Evolutionary conservation across 2,888 invertebrate genomes (phyloP).

Genomic region (Drosophila gaucha): DNA sequence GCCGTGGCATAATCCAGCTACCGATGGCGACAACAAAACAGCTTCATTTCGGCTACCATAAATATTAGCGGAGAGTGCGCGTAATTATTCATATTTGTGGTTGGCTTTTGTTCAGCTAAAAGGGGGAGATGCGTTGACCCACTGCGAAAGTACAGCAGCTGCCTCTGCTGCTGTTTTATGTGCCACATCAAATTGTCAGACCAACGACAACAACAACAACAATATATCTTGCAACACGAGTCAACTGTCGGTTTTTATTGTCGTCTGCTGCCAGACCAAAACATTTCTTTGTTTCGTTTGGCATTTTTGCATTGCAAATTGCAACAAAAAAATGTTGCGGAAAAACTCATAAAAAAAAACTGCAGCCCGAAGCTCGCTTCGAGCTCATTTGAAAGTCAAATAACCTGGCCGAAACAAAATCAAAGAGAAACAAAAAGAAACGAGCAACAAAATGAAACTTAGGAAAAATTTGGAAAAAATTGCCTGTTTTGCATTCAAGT

Average conservation of each 20-base stretch:
- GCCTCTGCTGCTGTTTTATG: conserved; percentile 55
- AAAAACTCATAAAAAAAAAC: conserved; percentile 73
- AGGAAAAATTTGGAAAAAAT: conserved; percentile 47
- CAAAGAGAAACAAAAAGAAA: conserved; percentile 37
- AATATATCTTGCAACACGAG: conserved; percentile 81
- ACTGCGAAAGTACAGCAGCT: conserved; percentile 31
- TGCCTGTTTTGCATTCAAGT: conserved; percentile 73
- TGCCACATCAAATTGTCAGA: conserved; percentile 76
- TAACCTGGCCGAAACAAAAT: conserved; percentile 61
- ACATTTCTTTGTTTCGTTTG: conserved; percentile 77
- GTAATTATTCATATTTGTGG: conserved; percentile 79
- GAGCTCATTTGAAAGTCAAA: conserved; percentile 78
- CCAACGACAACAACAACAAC: conserved; percentile 49
- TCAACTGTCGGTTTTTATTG: conserved; percentile 81
- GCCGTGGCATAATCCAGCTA: conserved; percentile 57
- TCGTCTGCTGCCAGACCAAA: conserved; percentile 74
- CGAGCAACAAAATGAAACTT: conserved; percentile 35
- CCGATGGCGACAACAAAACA: conserved; percentile 55
- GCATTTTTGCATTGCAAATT: conserved; percentile 80
- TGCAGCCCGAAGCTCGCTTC: conserved; percentile 54
- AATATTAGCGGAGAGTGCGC: conserved; percentile 52
- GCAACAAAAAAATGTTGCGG: conserved; percentile 74
- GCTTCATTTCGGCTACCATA: conserved; percentile 68
- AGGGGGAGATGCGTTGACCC: conserved; percentile 64
- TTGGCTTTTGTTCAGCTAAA: conserved; percentile 36